Evolutionary conservation across 2,888 invertebrate genomes (phyloP), one percentile per base, ranked within the genome.

Genomic region (Agrilus cyanescens): DNA sequence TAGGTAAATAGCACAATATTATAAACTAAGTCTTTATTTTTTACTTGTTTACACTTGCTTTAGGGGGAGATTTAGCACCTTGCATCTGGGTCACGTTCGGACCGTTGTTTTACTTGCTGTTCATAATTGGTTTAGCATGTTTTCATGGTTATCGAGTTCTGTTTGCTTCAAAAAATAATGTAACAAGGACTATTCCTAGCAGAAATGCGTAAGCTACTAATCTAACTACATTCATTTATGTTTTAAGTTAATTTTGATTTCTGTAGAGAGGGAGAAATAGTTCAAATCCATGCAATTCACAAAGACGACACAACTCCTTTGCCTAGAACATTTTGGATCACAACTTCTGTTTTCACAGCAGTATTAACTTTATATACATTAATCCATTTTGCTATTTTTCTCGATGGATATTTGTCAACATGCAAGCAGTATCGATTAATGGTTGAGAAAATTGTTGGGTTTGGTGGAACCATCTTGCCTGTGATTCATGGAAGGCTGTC

Each of bases 321-420:
- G 0, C 76, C 80, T 12, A 54, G 53, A 43, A 72, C 74, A 46
- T 82, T 78, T 57, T 86, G 86, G 85, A 73, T 81, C 41, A 77
- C 78, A 1, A 71, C 75, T 2, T 74, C 78, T 1, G 72, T 76
- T 35, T 66, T 83, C 25, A 75, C 79, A 1, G 67, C 70, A 2
- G 53, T 84, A 3, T 76, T 84, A 58, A 72, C 73, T 8, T 58
- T 83, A 14, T 80, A 85, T 50, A 74, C 80, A 6, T 55, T 86
- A 3, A 70, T 78, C 0, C 80, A 85, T 60, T 80, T 84, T 10
- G 67, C 78, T 1, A 73, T 85, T 13, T 72, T 79, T 40, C 77
- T 83, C 1, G 80, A 82, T 58, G 88, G 88, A 0, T 85, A 79
- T 56, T 69, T 77, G 41, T 75, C 72, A 49, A 84, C 85, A n/a